Conservation (phyloP, 2,888 invertebrate species). For the Phanerotoma sp. region DNA sequence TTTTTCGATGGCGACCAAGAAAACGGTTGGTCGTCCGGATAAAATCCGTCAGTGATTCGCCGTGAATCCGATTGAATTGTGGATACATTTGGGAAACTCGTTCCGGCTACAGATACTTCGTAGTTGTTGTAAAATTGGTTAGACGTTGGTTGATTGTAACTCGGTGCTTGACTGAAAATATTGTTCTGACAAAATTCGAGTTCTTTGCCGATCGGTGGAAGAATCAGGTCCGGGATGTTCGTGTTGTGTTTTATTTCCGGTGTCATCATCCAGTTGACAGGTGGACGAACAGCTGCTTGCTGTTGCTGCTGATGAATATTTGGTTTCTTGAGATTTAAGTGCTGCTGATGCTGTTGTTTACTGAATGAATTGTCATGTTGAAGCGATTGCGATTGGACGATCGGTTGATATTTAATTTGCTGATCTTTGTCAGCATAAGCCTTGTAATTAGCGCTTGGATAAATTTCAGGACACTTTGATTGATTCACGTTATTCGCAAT, state of each 20-base stretch:
- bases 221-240: conserved; percentile 56
- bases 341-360: conserved; percentile 29
- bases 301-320: conserved; percentile 48
- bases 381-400: conserved; percentile 42
- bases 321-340: conserved; percentile 30
- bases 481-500: conserved; percentile 41
- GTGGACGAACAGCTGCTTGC: conserved; percentile 56
- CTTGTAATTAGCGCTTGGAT: conserved; percentile 48
- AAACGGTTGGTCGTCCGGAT: conserved; percentile 60
- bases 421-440: conserved; percentile 44
- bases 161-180: conserved; percentile 49
- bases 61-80: conserved; percentile 49
- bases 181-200: conserved; percentile 55
- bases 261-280: conserved; percentile 67
- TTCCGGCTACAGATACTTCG: conserved; percentile 40
- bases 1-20: conserved; percentile 63
- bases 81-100: conserved; percentile 52
- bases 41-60: conserved; percentile 44
- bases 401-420: conserved; percentile 50
- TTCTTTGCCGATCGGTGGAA: conserved; percentile 58
- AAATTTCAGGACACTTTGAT: conserved; percentile 48
- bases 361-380: conserved; percentile 40
- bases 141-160: conserved; percentile 49
- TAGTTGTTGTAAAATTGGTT: conserved; percentile 56
- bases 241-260: conserved; percentile 58